Percentiles rank a stretch among this genome's conserved stretches.
Conservation (phyloP, 2,888 invertebrate species). For the Agonopterix heracliana region DNA sequence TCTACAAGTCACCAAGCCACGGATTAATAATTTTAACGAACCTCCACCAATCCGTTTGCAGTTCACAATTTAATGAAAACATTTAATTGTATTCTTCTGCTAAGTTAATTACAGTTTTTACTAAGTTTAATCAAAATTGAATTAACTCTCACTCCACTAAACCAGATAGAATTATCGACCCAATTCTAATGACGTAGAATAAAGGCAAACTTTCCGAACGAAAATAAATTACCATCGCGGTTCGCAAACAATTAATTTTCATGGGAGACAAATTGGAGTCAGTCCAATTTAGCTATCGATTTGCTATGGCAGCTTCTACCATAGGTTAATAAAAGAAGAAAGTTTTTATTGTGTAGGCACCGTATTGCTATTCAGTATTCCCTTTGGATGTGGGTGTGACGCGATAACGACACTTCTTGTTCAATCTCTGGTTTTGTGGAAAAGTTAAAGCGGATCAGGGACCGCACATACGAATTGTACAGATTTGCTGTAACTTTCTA, state of each 20-base stretch:
- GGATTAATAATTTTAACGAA: too few species aligned
- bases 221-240: background rate
- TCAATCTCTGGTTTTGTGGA: conserved; percentile 12
- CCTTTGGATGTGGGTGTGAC: background rate
- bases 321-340: conserved; percentile 1
- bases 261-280: conserved; percentile 8
- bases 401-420: conserved; percentile 17
- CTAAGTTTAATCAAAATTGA: too few species aligned
- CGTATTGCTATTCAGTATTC: background rate
- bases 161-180: too few species aligned
- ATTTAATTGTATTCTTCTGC: too few species aligned
- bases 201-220: too few species aligned
- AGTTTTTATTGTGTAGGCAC: background rate
- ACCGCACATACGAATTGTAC: background rate
- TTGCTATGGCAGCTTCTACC: background rate
- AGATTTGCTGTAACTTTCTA: background rate
- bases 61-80: too few species aligned
- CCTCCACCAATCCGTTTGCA: too few species aligned
- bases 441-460: conserved; percentile 13
- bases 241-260: conserved; percentile 6
- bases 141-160: too few species aligned
- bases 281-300: conserved; percentile 7
- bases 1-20: too few species aligned
- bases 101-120: too few species aligned
- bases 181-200: too few species aligned